These are phyloP conservation scores for Tragopan temminckii DNA, from an alignment of 2,797 vertebrate genomes.

Conservation along the genomic window DNA sequence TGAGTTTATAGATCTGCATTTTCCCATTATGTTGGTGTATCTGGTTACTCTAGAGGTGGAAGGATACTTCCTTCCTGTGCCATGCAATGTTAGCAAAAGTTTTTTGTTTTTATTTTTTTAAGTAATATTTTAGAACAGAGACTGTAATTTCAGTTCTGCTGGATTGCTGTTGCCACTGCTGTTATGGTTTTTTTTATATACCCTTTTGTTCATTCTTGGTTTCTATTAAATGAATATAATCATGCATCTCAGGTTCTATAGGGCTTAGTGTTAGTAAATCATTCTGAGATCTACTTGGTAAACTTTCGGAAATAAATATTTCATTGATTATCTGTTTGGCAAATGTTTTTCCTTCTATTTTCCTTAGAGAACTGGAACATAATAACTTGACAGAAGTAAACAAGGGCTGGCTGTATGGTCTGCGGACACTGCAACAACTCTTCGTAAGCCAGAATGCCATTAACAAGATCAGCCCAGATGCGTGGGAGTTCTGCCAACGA, in stretches of 20 bases:
- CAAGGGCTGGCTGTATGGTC: slow-evolving; percentile 97
- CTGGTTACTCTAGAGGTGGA: not conserved
- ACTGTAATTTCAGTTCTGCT: not conserved
- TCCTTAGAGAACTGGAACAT: slow-evolving; percentile 92
- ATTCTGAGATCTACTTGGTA: not conserved
- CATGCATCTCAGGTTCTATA: not conserved
- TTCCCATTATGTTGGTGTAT: not conserved
- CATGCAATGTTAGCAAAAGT: not conserved
- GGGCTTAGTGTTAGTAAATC: not conserved
- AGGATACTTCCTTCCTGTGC: not conserved
- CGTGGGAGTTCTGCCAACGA: slow-evolving; percentile 98
- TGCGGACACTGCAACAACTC: slow-evolving; percentile 91
- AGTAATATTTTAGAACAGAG: not conserved
- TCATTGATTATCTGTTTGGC: slow-evolving; percentile 18
- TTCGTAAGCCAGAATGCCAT: slow-evolving; percentile 92
- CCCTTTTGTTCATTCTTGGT: not conserved
- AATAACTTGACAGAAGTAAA: slow-evolving; percentile 97
- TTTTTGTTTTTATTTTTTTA: not conserved
- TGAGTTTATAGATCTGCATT: not conserved
- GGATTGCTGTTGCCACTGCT: not conserved
- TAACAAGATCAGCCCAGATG: slow-evolving; percentile 91
- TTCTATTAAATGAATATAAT: not conserved
- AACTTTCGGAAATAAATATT: not conserved
- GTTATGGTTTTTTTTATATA: not conserved
- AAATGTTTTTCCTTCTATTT: slow-evolving; percentile 58